Evolutionary conservation across 2,797 vertebrate genomes (phyloP), one percentile per base, ranked within the genome.

Genomic region (Aldrovandia affinis): DNA sequence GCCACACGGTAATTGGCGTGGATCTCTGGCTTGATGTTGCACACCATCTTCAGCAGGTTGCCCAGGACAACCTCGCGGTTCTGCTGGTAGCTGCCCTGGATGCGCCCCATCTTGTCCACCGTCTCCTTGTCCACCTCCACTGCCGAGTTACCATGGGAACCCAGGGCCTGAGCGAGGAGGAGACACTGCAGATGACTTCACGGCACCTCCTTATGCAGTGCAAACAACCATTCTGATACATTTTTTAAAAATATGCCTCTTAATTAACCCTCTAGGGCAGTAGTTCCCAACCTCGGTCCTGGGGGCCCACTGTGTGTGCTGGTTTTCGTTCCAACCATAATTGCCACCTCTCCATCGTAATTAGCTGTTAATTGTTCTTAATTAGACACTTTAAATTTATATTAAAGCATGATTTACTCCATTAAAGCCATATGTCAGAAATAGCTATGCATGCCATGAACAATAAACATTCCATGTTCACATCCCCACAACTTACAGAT

Each of bases 71-170:
- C 81, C 84, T 96, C 95, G 0, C 92, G 89, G 92, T 96, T 95
- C 44, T 94, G 89, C 9, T 94, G 93, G 92, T 94, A 96, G 88
- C 93, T 95, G 55, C 85, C 85, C 87, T 95, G 93, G 88, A 96
- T 96, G 9, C 81, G 87, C 22, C 81, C 87, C 94, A 96, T 96
- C 44, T 95, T 90, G 77, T 94, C 93, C 0, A 55, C 85, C 0
- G 95, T 96, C 87, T 96, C 95, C 0, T 94, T 94, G 86, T 96
- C 95, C 52, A 96, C 95, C 89, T 96, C 95, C 61, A 96, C 95
- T 0, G 95, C 95, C 0, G 94, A 96, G 93, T 96, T 95, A 70
- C 96, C 96, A 82, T 96, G 96, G 88, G 96, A 96, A 88, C 96
- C 96, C 0, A 96, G 94, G 0, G 95, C 96, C 96, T 95, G 81